Evolutionary conservation across 2,113 vertebrate species (phyloP).

Genomic region (Oncorhynchus masou): DNA sequence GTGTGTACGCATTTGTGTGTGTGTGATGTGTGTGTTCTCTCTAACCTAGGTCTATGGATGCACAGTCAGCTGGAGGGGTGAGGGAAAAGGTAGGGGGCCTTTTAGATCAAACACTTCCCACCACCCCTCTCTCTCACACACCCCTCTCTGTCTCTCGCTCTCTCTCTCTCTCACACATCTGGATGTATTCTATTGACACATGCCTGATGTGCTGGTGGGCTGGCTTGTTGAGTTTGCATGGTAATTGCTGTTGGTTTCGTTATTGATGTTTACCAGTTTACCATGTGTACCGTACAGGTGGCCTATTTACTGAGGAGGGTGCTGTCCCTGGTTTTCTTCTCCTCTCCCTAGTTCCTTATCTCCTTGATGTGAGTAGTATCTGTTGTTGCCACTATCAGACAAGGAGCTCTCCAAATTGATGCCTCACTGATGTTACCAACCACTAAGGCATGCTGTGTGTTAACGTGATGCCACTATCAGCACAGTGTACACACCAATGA

Average conservation of each 20-base stretch:
- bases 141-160: no score
- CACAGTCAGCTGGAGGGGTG: background rate
- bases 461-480: no score
- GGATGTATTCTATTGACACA: conserved; percentile 24
- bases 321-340: conserved; percentile 5
- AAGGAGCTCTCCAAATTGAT: no score
- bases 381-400: no score
- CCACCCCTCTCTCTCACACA: background rate
- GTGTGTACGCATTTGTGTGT: background rate
- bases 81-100: background rate
- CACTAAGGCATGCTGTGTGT: no score
- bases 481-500: no score
- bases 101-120: conserved; percentile 1
- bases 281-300: conserved; percentile 12
- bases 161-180: conserved; percentile 5
- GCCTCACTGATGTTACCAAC: no score
- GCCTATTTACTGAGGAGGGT: conserved; percentile 27
- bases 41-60: background rate
- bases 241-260: conserved; percentile 29
- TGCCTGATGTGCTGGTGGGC: conserved; percentile 6
- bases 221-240: conserved; percentile 51
- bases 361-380: no score
- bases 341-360: background rate
- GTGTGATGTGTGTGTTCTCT: background rate
- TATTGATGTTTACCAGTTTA: background rate